Evolutionary conservation across 2,113 vertebrate genomes (phyloP).

Genomic region (Phrynocephalus versicolor): DNA sequence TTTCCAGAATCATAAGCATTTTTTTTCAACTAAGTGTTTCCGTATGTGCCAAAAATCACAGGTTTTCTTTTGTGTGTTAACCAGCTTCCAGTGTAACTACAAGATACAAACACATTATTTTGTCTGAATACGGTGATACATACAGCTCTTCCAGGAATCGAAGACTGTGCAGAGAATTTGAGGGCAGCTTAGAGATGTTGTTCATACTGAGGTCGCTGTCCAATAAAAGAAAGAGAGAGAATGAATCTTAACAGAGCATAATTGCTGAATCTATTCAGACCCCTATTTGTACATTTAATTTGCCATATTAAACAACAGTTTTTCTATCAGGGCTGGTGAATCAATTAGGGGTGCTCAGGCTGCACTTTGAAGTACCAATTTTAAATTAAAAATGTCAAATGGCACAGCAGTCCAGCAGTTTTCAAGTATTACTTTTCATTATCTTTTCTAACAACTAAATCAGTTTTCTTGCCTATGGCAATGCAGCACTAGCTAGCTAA

Average conservation of each 20-base stretch:
- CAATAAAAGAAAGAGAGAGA: slow-evolving; percentile 71
- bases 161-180: slow-evolving; percentile 79
- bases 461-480: slow-evolving; percentile 15
- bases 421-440: slow-evolving; percentile 48
- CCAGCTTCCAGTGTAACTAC: slow-evolving; percentile 75
- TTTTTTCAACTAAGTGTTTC: slow-evolving; percentile 69
- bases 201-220: slow-evolving; percentile 96
- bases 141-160: slow-evolving; percentile 94
- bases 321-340: slow-evolving; percentile 59
- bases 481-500: slow-evolving; percentile 18
- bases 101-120: slow-evolving; percentile 71
- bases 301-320: slow-evolving; percentile 54
- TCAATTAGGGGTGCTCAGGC: slow-evolving; percentile 37
- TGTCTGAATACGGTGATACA: slow-evolving; percentile 72
- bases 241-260: slow-evolving; percentile 62
- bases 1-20: slow-evolving; percentile 76
- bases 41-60: slow-evolving; percentile 77
- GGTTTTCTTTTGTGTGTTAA: slow-evolving; percentile 71
- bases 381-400: slow-evolving; percentile 46
- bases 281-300: slow-evolving; percentile 71
- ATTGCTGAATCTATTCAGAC: slow-evolving; percentile 64
- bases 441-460: slow-evolving; percentile 30
- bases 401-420: slow-evolving; percentile 28
- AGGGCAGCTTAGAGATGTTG: slow-evolving; percentile 86
- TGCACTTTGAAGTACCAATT: not conserved